Percentiles rank a stretch among this genome's conserved stretches.
Conservation (phyloP, 1,140 invertebrate genomes). For the Bacillus rossius region DNA sequence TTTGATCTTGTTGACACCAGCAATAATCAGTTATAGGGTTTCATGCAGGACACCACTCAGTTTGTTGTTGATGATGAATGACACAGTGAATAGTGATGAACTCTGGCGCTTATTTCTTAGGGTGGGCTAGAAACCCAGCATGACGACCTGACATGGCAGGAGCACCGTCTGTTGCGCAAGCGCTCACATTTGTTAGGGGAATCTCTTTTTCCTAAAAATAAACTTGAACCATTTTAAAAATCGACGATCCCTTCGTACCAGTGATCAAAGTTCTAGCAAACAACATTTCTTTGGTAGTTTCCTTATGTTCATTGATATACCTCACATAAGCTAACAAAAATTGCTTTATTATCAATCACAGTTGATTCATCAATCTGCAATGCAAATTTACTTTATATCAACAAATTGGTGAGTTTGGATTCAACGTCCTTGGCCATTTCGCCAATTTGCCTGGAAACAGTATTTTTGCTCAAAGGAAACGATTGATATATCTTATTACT, state of each 20-base stretch:
- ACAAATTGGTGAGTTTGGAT: no score
- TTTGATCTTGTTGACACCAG: conserved; percentile 5
- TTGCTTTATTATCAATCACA: no score
- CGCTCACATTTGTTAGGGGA: conserved; percentile 1
- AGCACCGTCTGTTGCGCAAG: conserved; percentile 1
- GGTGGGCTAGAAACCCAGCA: not conserved
- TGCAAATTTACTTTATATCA: no score
- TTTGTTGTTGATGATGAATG: conserved; percentile 9
- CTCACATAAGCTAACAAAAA: no score
- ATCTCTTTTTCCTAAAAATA: conserved; percentile 11
- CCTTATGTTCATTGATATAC: not conserved
- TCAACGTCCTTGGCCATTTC: no score
- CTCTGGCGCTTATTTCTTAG: conserved; percentile 5
- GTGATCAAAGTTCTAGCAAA: conserved; percentile 3
- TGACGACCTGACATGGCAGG: not conserved
- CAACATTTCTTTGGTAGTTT: conserved; percentile 7
- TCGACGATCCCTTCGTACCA: conserved; percentile 8
- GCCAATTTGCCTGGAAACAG: no score
- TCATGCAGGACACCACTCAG: not conserved
- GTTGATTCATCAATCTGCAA: no score
- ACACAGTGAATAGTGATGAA: conserved; percentile 5
- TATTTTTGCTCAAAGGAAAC: no score
- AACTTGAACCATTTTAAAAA: conserved; percentile 8
- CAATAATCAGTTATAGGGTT: conserved; percentile 6
- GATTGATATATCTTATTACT: no score